Percentiles rank a stretch among this genome's conserved stretches.
phyloP scores from a whole-genome alignment of 1,140 invertebrate species.

The Drosophila prosaltans region DNA sequence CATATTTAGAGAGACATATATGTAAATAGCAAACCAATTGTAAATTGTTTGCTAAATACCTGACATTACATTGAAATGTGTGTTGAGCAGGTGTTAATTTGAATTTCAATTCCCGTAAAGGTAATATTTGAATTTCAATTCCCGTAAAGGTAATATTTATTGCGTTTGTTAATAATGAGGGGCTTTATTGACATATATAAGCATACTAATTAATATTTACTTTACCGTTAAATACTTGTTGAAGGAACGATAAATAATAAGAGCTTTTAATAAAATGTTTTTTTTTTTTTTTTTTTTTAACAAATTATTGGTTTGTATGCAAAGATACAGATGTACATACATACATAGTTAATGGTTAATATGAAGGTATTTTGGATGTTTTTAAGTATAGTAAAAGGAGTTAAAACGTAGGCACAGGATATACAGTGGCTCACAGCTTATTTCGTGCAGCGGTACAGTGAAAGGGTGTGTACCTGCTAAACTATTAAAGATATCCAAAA shows the following conservation, averaged over 20 bases:
- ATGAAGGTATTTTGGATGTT: no score
- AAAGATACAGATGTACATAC: no score
- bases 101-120: conserved; percentile 38
- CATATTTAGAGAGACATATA: not conserved
- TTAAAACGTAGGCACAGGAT: no score
- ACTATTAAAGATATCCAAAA: no score
- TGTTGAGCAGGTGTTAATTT: conserved; percentile 29
- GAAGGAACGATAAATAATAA: not conserved
- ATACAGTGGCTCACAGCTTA: no score
- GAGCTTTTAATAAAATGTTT: not conserved
- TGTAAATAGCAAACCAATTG: not conserved
- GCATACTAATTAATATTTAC: not conserved
- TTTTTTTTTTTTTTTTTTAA: no score
- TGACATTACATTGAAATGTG: conserved; percentile 18
- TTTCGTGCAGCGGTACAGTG: no score
- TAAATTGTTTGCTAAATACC: conserved; percentile 22
- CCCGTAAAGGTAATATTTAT: conserved; percentile 3
- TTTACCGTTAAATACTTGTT: not conserved
- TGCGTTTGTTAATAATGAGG: not conserved
- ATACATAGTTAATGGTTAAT: no score
- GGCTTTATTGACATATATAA: not conserved
- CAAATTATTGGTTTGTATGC: no score
- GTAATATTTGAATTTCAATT: conserved; percentile 32
- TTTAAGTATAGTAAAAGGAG: no score
- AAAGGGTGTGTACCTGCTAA: no score